A percentile compares a stretch with the other conserved stretches of the same genome.
Evolutionary conservation across 2,888 invertebrate species (phyloP).

Genomic region (Cyclophora albipunctata): DNA sequence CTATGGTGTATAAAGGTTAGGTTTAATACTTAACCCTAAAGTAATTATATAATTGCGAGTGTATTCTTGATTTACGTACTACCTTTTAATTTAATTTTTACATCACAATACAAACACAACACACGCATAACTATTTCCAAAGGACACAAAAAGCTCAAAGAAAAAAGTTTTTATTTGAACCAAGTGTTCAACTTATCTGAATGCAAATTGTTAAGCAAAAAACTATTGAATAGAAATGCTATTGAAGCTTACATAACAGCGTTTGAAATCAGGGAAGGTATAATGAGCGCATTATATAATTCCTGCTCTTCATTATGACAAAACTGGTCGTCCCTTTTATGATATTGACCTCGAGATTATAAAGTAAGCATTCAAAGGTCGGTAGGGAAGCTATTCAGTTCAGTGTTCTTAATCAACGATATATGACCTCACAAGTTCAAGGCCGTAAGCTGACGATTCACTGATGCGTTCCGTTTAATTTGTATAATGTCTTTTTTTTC

Average conservation of each 20-base stretch:
- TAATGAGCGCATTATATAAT: constrained; percentile 41
- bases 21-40: no score
- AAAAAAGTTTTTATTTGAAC: background rate
- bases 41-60: no score
- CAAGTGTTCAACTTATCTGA: background rate
- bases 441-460: constrained; percentile 49
- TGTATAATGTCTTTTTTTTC: background rate
- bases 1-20: no score
- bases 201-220: constrained; percentile 24
- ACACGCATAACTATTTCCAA: background rate
- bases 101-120: no score
- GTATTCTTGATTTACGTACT: no score
- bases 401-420: constrained; percentile 46
- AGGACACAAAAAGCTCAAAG: background rate
- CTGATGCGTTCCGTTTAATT: constrained; percentile 6
- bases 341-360: constrained; percentile 49
- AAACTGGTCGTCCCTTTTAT: constrained; percentile 47
- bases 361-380: constrained; percentile 45
- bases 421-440: constrained; percentile 65
- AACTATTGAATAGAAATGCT: constrained; percentile 2
- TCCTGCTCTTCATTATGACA: constrained; percentile 29
- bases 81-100: no score
- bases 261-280: constrained; percentile 10
- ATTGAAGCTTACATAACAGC: constrained; percentile 15
- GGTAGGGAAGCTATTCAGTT: constrained; percentile 54